Base-by-base conservation (phyloP, 2,113 vertebrate genomes). In the Cryptotis parvus region DNA sequence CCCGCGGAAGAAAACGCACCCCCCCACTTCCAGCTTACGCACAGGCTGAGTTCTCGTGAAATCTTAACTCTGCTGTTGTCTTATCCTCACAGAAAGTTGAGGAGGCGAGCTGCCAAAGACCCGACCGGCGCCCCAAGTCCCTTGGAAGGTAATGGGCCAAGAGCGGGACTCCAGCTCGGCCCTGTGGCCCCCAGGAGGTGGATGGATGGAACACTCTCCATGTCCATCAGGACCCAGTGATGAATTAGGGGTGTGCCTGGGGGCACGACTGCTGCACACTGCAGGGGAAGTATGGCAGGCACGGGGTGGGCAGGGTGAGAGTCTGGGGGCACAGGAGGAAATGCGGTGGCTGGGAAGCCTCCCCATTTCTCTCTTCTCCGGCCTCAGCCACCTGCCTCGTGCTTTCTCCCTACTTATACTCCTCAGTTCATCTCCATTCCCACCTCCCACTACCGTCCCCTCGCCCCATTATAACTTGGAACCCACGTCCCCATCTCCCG, bases 11-110 rank as follows among this genome's bases (percentile, higher is more conserved):
- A 66, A 73, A 72, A 68, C 79, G 70, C 77, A 66, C 70, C 65
- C 9, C 43, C 65, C 73, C 31, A 8, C 16, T 78, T 70, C 87
- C 73, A 66, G 65, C 39, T 74, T n/a, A n/a, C n/a, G 52, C 72
- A 55, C 61, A 26, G 61, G 68, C 68, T 83, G 80, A 68, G 49
- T 74, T 90, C 90, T 70, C 31, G 79, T 85, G 26, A 90, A 83
- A 74, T 86, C 86, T 73, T 96, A 94, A 96, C 22, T 73, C 76
- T 86, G 29, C 85, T 87, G 1, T 94, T 96, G 89, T 98, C 97
- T 98, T 96, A 97, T 88, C 97, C 96, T 98, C 66, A 58, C 98
- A 99, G 98, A 98, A 92, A 78, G 95, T 93, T 96, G 96, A 98
- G 96, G 94, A 97, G 84, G 90, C 84, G 41, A 26, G 83, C 91